These are phyloP conservation scores for Xiphias gladius DNA, from an alignment of 2,113 vertebrate species.

Conservation along the genomic window DNA sequence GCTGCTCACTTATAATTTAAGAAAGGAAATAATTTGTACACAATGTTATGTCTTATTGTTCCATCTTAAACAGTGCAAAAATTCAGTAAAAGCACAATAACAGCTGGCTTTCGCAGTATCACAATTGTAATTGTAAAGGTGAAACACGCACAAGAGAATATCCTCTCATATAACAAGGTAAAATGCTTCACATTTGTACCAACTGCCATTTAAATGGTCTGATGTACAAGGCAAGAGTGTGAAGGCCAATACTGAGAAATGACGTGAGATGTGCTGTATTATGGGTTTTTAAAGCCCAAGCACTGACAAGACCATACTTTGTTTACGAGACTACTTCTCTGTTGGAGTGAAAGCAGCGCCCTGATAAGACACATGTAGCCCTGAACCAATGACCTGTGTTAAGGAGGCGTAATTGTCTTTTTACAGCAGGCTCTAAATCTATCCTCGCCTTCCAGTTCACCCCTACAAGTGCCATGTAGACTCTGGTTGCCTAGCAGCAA, in stretches of 20 bases:
- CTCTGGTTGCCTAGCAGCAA: slow-evolving; percentile 83
- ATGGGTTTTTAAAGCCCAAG: slow-evolving; percentile 44
- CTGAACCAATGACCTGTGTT: slow-evolving; percentile 83
- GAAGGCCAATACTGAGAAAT: slow-evolving; percentile 38
- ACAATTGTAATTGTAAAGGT: background rate
- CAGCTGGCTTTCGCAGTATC: background rate
- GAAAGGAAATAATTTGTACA: background rate
- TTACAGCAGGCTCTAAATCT: slow-evolving; percentile 78
- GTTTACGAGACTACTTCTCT: slow-evolving; percentile 67
- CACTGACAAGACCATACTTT: slow-evolving; percentile 22
- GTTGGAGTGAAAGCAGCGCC: slow-evolving; percentile 62
- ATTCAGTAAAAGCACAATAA: background rate
- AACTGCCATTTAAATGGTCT: slow-evolving; percentile 37
- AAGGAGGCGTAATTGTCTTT: slow-evolving; percentile 83
- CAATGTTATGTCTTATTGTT: background rate
- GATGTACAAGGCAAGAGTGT: slow-evolving; percentile 23
- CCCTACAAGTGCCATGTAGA: slow-evolving; percentile 23
- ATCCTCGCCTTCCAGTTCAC: slow-evolving; percentile 47
- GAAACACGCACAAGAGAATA: background rate
- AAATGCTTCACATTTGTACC: slow-evolving; percentile 16
- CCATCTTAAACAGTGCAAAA: background rate
- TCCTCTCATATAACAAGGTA: background rate
- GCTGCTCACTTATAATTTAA: background rate
- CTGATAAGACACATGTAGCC: slow-evolving; percentile 71
- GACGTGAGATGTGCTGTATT: slow-evolving; percentile 41